Conservation (phyloP, 2,113 vertebrate genomes). For the Camelus bactrianus region DNA sequence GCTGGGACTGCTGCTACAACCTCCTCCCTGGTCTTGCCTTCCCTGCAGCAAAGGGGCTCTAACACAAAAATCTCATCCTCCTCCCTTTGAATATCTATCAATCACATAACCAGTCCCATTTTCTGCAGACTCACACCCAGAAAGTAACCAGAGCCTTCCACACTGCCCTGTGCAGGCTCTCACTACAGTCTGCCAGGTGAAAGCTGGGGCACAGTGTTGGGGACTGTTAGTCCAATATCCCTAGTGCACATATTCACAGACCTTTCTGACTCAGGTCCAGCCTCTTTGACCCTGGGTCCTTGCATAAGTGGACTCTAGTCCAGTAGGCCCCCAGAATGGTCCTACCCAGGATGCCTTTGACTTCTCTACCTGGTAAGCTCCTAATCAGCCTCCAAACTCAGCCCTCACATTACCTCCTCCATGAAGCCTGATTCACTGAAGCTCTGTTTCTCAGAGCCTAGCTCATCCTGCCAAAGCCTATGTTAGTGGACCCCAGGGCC, state of each 20-base stretch:
- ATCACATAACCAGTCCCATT: not conserved
- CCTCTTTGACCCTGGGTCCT: not conserved
- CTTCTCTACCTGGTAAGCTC: not conserved
- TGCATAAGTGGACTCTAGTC: not conserved
- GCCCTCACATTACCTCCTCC: not conserved
- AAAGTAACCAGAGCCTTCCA: not conserved
- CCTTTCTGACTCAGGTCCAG: not conserved
- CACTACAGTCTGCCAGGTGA: not conserved
- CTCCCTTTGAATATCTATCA: not conserved
- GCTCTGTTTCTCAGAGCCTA: not conserved
- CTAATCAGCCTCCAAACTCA: not conserved
- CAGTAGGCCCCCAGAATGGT: not conserved
- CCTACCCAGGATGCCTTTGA: not conserved
- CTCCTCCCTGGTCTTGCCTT: not conserved
- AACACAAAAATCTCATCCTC: not conserved
- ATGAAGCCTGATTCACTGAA: not conserved
- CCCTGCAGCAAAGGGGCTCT: not conserved
- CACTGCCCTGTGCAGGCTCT: not conserved
- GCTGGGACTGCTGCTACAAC: not conserved
- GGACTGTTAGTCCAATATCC: not conserved
- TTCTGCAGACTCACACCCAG: not conserved
- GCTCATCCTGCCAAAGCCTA: not conserved
- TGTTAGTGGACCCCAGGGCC: not conserved
- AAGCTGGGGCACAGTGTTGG: not conserved
- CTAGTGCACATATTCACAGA: not conserved